These are phyloP conservation scores for Glyptemys insculpta DNA, from an alignment of 2,797 vertebrate species.

Conservation along the genomic window DNA sequence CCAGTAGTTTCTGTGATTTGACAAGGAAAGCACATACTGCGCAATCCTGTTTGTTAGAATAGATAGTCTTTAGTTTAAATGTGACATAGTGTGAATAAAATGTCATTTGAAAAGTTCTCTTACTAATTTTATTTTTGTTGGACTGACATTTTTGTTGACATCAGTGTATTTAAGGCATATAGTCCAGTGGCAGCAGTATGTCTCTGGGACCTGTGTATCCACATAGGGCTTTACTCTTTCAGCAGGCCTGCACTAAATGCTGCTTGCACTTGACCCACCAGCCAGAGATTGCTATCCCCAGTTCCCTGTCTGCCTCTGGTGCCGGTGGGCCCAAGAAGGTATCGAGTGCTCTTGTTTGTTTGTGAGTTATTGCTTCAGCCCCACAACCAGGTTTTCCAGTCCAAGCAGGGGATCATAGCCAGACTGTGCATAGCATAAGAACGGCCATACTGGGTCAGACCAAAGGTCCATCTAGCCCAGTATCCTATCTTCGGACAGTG, in stretches of 20 bases:
- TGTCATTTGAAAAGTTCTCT: background rate
- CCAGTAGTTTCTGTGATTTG: conserved; percentile 58
- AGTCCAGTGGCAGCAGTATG: background rate
- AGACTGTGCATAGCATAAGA: background rate
- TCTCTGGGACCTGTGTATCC: background rate
- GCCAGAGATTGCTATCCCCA: background rate
- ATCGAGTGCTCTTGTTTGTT: background rate
- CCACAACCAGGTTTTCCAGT: background rate
- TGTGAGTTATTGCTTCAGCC: background rate
- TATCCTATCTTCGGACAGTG: too few relatives aligned
- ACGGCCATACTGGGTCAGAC: too few relatives aligned
- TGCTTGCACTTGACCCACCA: background rate
- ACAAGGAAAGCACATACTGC: conserved; percentile 55
- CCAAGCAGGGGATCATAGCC: background rate
- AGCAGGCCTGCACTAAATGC: background rate
- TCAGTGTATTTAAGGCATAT: background rate
- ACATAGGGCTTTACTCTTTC: rapidly evolving
- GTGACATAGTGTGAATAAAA: background rate
- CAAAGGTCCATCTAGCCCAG: too few relatives aligned
- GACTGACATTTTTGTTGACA: background rate
- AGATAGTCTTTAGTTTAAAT: background rate
- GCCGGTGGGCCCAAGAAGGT: background rate
- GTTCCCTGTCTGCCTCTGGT: background rate
- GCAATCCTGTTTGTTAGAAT: conserved; percentile 57
- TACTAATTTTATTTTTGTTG: background rate